Percentiles rank a stretch among this genome's conserved stretches.
These are phyloP conservation scores for Trichosurus vulpecula DNA, from an alignment of 2,797 vertebrate genomes.

Conservation along the genomic window DNA sequence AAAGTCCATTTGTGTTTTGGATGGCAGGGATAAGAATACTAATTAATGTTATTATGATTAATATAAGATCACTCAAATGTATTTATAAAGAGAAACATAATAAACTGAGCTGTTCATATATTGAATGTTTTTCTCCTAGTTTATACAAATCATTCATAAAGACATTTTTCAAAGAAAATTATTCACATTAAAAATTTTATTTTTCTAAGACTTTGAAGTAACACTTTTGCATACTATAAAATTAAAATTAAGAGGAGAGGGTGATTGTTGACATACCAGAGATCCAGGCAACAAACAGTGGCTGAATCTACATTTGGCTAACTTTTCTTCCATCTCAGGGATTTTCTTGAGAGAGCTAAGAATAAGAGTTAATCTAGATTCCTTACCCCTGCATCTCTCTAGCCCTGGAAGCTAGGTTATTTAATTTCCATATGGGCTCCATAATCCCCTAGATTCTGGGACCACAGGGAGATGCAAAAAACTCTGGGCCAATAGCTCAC, in stretches of 20 bases:
- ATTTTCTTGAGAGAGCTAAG: constrained; percentile 22
- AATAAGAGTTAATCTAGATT: not conserved
- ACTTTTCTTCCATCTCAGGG: not conserved
- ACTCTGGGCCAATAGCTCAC: not conserved
- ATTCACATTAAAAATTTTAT: constrained; percentile 36
- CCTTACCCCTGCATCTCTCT: not conserved
- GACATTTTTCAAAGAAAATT: constrained; percentile 32
- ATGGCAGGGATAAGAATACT: not conserved
- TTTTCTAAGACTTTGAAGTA: constrained; percentile 33
- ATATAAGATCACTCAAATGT: constrained; percentile 6
- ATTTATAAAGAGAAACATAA: not conserved
- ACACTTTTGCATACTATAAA: constrained; percentile 17
- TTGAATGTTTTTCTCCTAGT: not conserved
- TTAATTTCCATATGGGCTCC: not conserved
- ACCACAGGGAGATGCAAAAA: not conserved
- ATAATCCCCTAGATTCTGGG: not conserved
- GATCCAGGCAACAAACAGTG: not conserved
- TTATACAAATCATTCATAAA: constrained; percentile 42
- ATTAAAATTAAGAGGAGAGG: constrained; percentile 7
- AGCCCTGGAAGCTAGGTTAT: not conserved
- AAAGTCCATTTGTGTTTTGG: not conserved
- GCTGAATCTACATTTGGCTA: not conserved
- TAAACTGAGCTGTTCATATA: not conserved
- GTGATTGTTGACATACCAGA: not conserved
- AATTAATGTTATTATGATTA: not conserved